Conservation (phyloP, 2,888 invertebrate genomes). For the Pachydiplax longipennis region DNA sequence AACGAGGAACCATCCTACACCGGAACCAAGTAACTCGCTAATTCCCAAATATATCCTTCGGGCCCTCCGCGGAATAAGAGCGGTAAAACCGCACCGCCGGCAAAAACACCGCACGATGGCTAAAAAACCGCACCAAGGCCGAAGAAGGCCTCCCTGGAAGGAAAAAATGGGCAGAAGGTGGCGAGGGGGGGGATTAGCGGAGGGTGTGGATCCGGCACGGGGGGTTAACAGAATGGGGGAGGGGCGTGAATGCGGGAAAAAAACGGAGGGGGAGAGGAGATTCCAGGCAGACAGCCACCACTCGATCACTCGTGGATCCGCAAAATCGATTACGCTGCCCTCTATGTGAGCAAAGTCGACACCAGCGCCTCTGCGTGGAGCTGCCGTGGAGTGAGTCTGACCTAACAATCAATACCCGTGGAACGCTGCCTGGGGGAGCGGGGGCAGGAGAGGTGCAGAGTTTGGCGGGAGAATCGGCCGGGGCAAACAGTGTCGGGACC, state of each 20-base stretch:
- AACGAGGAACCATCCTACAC: no score
- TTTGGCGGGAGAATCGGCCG: neutral
- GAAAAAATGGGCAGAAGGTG: neutral
- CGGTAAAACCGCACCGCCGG: no score
- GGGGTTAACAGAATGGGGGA: neutral
- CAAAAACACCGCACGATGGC: neutral
- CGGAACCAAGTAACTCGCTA: no score
- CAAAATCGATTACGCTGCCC: slow-evolving; percentile 45
- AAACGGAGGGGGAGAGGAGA: neutral
- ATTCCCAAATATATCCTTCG: no score
- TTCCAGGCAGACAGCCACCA: slow-evolving; percentile 34
- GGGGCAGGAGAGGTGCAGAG: neutral
- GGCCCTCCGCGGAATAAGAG: no score
- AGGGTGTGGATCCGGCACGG: neutral
- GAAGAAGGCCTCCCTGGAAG: neutral
- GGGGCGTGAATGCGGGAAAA: neutral
- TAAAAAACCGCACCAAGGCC: neutral
- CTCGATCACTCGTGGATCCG: slow-evolving; percentile 45
- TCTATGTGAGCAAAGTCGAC: slow-evolving; percentile 42
- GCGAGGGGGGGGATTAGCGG: neutral
- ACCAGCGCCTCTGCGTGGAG: slow-evolving; percentile 39
- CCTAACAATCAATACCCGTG: slow-evolving; percentile 43
- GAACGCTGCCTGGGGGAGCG: neutral
- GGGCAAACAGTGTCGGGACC: slow-evolving; percentile 37
- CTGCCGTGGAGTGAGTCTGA: slow-evolving; percentile 39